These are phyloP conservation scores for Drosophila mojavensis DNA, from an alignment of 1,140 invertebrate species.

Conservation along the genomic window DNA sequence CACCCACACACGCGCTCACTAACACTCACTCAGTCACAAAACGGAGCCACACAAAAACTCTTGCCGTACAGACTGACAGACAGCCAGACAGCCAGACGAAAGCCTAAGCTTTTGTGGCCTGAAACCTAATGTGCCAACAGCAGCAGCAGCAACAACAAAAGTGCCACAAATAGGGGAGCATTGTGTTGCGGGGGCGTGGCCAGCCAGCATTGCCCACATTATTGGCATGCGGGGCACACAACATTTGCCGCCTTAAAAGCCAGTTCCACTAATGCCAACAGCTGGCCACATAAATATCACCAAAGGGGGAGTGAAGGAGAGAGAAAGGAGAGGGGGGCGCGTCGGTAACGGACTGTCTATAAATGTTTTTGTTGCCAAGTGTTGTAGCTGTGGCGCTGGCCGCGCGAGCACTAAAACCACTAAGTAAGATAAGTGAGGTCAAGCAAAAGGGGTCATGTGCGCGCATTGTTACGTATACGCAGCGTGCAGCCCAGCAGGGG, in stretches of 20 bases:
- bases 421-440: slow-evolving; percentile 82
- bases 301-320: not conserved
- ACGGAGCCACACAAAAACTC: slow-evolving; percentile 44
- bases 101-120: slow-evolving; percentile 78
- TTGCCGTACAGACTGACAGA: slow-evolving; percentile 52
- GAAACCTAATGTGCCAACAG: slow-evolving; percentile 75
- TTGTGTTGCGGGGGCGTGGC: not conserved
- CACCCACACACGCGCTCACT: slow-evolving; percentile 8
- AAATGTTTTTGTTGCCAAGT: slow-evolving; percentile 53
- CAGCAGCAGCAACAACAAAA: slow-evolving; percentile 25
- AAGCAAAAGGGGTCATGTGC: slow-evolving; percentile 82
- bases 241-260: slow-evolving; percentile 76
- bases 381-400: slow-evolving; percentile 29
- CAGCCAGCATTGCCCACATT: slow-evolving; percentile 43
- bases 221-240: slow-evolving; percentile 55
- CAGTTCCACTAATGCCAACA: slow-evolving; percentile 80
- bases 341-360: slow-evolving; percentile 52
- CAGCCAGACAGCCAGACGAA: slow-evolving; percentile 43
- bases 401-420: slow-evolving; percentile 68
- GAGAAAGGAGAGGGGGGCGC: not conserved
- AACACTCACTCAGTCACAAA: slow-evolving; percentile 1
- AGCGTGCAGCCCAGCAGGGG: slow-evolving; percentile 24
- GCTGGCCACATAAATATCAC: slow-evolving; percentile 79
- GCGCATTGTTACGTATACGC: slow-evolving; percentile 71
- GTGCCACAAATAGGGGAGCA: slow-evolving; percentile 11